Conservation (phyloP, 2,888 invertebrate species). For the Epinotia nisella region DNA sequence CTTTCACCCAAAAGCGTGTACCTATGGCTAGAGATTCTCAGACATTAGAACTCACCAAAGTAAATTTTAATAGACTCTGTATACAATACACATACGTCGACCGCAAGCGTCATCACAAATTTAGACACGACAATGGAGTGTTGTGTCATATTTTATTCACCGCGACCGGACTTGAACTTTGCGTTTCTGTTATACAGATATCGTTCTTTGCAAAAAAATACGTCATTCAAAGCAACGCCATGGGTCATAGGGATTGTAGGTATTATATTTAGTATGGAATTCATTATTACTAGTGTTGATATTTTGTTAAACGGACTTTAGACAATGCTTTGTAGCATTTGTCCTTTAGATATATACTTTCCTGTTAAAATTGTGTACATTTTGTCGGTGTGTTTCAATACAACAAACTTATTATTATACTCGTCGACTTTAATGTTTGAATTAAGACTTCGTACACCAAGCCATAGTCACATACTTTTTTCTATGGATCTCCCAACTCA, state of each 20-base stretch:
- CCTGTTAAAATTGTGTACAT: background rate
- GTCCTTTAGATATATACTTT: background rate
- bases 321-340: background rate
- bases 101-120: slow-evolving; percentile 19
- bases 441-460: no score
- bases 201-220: background rate
- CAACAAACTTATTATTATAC: no score
- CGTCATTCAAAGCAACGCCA: background rate
- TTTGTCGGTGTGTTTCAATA: background rate
- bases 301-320: background rate
- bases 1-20: no score
- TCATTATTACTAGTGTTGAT: background rate
- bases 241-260: background rate
- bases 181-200: background rate
- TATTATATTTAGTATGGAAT: background rate
- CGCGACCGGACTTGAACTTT: slow-evolving; percentile 20
- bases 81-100: background rate
- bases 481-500: no score
- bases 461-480: no score
- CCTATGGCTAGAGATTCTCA: no score
- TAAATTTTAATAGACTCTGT: background rate
- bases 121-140: slow-evolving; percentile 29
- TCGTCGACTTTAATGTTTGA: no score
- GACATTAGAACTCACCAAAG: background rate
- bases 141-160: slow-evolving; percentile 30